These are phyloP conservation scores for Catagonus wagneri DNA, from an alignment of 2,113 vertebrate genomes.

Conservation along the genomic window DNA sequence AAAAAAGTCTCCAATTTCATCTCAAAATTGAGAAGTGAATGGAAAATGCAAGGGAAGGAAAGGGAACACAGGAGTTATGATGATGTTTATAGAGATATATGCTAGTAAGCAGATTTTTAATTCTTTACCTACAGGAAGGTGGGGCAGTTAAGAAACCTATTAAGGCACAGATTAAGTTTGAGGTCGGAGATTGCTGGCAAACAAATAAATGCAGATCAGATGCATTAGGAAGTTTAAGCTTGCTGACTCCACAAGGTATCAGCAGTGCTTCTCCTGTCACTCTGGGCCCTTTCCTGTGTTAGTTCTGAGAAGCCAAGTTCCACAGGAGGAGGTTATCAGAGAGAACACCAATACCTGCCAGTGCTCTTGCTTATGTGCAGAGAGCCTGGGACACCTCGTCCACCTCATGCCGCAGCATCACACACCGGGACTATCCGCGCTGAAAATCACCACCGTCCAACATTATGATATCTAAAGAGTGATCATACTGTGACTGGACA, in stretches of 20 bases:
- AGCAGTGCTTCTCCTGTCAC: not conserved
- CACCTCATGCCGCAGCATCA: not conserved
- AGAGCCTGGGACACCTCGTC: not conserved
- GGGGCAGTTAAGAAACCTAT: not conserved
- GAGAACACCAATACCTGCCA: constrained; percentile 27
- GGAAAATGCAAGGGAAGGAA: not conserved
- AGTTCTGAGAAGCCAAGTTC: not conserved
- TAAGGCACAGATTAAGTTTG: not conserved
- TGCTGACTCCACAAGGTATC: not conserved
- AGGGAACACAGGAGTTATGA: not conserved
- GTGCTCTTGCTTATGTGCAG: not conserved
- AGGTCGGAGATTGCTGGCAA: not conserved
- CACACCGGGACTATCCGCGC: not conserved
- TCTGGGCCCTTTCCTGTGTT: not conserved
- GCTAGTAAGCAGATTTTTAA: not conserved
- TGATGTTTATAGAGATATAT: not conserved
- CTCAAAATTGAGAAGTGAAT: not conserved
- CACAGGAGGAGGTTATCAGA: not conserved
- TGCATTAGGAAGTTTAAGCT: not conserved
- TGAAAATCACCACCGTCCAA: constrained; percentile 17
- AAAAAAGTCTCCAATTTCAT: not conserved
- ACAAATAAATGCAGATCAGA: not conserved
- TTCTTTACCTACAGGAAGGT: not conserved
- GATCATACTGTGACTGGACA: not conserved
- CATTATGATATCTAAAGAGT: not conserved